phyloP scores from a whole-genome alignment of 2,797 vertebrate genomes.

The Enteromius radiatus region DNA sequence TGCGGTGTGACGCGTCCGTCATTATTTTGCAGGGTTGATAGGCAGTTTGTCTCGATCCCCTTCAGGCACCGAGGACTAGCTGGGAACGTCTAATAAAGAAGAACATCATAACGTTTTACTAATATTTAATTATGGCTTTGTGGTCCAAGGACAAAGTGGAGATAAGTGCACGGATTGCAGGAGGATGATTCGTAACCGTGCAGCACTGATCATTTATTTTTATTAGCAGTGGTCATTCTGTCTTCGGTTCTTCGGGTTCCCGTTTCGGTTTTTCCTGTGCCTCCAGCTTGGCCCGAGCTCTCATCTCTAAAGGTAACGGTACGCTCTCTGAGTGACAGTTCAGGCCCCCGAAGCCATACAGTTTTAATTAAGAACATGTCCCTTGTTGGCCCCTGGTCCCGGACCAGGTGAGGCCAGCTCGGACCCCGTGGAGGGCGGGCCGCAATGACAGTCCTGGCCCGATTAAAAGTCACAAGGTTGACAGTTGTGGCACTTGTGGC shows the following conservation, averaged over 20 bases:
- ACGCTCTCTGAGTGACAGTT: slow-evolving; percentile 57
- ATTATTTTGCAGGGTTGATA: slow-evolving; percentile 46
- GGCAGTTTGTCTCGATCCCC: slow-evolving; percentile 50
- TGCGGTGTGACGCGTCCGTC: slow-evolving; percentile 34
- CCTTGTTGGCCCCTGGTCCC: slow-evolving; percentile 56
- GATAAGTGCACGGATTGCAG: slow-evolving; percentile 50
- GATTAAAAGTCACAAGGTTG: slow-evolving; percentile 63
- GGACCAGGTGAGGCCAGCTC: slow-evolving; percentile 51
- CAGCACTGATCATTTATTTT: slow-evolving; percentile 62
- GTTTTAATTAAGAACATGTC: slow-evolving; percentile 67
- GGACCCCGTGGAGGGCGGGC: slow-evolving; percentile 36
- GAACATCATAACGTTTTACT: slow-evolving; percentile 57
- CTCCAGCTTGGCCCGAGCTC: slow-evolving; percentile 31
- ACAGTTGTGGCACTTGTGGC: slow-evolving; percentile 55
- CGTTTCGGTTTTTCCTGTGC: slow-evolving; percentile 1
- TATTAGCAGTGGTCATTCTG: slow-evolving; percentile 46
- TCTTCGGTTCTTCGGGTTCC: slow-evolving; percentile 19
- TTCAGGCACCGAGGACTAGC: slow-evolving; percentile 35
- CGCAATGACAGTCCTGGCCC: slow-evolving; percentile 54
- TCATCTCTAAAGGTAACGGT: slow-evolving; percentile 56
- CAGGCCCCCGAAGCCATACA: slow-evolving; percentile 51
- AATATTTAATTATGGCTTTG: slow-evolving; percentile 61
- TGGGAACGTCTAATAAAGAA: slow-evolving; percentile 53
- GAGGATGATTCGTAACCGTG: slow-evolving; percentile 56
- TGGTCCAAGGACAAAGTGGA: slow-evolving; percentile 58